phyloP scores from a whole-genome alignment of 1,140 invertebrate genomes.

The Hirudo medicinalis region DNA sequence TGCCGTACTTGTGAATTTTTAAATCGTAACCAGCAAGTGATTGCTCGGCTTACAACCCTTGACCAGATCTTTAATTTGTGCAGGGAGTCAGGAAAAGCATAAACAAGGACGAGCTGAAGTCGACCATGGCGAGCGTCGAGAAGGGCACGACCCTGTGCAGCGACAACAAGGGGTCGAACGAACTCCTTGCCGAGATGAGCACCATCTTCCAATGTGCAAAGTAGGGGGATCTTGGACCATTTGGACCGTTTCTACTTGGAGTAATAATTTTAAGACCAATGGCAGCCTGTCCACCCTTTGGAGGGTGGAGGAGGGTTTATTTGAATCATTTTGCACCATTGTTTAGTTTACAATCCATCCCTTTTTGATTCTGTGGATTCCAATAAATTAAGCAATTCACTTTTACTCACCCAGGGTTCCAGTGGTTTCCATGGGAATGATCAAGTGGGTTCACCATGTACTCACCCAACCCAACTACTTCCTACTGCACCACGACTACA shows the following conservation, averaged over 20 bases:
- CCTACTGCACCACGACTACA: constrained; percentile 88
- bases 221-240: constrained; percentile 47
- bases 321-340: too few species aligned
- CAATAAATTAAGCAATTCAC: not conserved
- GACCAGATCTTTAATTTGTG: not conserved
- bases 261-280: too few species aligned
- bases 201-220: constrained; percentile 74
- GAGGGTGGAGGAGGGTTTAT: too few species aligned
- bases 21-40: too few species aligned
- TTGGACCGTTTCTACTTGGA: too few species aligned
- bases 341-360: too few species aligned
- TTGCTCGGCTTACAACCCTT: not conserved
- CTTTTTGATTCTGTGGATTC: not conserved
- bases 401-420: constrained; percentile 57
- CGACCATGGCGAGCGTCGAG: constrained; percentile 77
- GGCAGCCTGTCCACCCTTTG: too few species aligned
- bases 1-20: too few species aligned
- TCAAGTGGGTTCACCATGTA: constrained; percentile 84
- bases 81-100: constrained; percentile 37
- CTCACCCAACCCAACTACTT: constrained; percentile 90
- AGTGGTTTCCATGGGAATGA: constrained; percentile 79
- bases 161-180: constrained; percentile 76
- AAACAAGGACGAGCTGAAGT: constrained; percentile 61
- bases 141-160: constrained; percentile 82
- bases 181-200: constrained; percentile 61